Conservation (phyloP, 2,888 invertebrate species). For the Chouioia cunea region DNA sequence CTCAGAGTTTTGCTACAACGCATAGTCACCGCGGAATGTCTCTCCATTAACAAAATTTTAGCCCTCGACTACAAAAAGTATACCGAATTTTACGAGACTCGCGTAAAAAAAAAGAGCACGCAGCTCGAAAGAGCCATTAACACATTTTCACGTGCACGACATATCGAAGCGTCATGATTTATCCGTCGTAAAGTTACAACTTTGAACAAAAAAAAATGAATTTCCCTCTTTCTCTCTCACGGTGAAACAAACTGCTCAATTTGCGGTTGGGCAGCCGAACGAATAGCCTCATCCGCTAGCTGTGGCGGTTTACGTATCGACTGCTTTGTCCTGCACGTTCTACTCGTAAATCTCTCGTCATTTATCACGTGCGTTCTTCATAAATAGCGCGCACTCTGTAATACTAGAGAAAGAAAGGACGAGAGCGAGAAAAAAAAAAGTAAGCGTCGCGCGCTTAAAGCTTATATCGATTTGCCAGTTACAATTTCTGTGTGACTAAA, state of each 20-base stretch:
- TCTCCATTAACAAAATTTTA: no score
- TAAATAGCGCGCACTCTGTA: conserved; percentile 18
- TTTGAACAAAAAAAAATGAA: conserved; percentile 27
- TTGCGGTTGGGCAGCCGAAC: conserved; percentile 60
- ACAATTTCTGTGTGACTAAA: no score
- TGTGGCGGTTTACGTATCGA: conserved; percentile 59
- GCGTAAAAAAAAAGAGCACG: no score
- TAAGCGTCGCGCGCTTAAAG: not conserved
- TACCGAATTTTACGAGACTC: no score
- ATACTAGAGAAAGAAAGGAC: no score
- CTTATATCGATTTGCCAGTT: not conserved
- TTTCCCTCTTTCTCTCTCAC: not conserved
- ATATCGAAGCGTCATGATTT: not conserved
- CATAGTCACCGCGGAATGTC: no score
- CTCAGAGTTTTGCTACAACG: no score
- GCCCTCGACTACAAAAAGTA: no score
- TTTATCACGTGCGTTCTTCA: conserved; percentile 38
- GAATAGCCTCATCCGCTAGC: conserved; percentile 56
- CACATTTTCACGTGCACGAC: conserved; percentile 2
- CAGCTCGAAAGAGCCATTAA: conserved; percentile 8
- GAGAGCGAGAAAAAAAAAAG: no score
- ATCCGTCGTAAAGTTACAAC: conserved; percentile 12
- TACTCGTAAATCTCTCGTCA: conserved; percentile 46
- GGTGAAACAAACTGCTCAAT: conserved; percentile 64
- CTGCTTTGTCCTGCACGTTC: conserved; percentile 27